Conservation (phyloP, 2,113 vertebrate species). For the Lamprotornis superbus region DNA sequence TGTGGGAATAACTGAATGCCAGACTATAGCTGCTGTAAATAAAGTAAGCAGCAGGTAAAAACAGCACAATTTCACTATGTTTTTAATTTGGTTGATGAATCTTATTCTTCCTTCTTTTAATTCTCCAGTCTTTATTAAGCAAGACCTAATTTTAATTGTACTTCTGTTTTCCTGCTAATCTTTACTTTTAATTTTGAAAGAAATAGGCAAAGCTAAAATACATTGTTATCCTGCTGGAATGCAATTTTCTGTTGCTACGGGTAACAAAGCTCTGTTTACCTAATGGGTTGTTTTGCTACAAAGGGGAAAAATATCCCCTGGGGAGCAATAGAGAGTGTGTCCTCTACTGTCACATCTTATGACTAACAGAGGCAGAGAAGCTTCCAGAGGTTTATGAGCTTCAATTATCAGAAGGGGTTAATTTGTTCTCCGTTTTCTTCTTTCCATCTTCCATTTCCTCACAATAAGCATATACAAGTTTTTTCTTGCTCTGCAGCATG, state of each 20-base stretch:
- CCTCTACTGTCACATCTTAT: neutral
- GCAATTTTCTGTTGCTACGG: constrained; percentile 45
- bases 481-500: neutral
- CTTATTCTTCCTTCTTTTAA: neutral
- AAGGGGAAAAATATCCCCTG: constrained; percentile 35
- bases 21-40: neutral
- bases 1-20: neutral
- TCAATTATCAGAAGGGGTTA: neutral
- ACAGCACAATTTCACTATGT: neutral
- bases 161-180: neutral
- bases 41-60: neutral
- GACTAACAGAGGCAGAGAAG: neutral
- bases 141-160: neutral
- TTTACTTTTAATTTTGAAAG: constrained; percentile 23
- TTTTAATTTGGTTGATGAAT: neutral
- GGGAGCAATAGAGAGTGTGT: neutral
- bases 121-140: neutral
- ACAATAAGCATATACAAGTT: neutral
- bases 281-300: constrained; percentile 51
- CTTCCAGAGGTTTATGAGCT: neutral
- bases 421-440: neutral
- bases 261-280: constrained; percentile 46
- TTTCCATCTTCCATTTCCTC: neutral
- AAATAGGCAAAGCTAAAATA: constrained; percentile 35
- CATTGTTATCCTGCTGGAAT: neutral